Percentiles rank a stretch among this genome's conserved stretches.
These are phyloP conservation scores for Meda fulgida DNA, from an alignment of 2,797 vertebrate species.

Conservation along the genomic window DNA sequence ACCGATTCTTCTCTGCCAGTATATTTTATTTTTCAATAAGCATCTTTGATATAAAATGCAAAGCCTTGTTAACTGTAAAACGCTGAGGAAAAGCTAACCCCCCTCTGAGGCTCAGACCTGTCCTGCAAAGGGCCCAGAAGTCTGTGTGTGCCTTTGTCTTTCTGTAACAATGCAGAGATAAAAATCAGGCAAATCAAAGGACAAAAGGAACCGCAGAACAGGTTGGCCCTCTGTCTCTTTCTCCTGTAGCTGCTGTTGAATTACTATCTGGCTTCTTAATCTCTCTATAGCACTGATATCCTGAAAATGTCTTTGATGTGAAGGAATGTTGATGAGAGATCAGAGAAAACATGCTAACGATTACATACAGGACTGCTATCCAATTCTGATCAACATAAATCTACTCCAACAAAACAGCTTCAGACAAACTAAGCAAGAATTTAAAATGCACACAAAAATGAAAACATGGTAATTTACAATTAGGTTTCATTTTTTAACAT, in stretches of 20 bases:
- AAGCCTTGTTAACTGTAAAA: neutral
- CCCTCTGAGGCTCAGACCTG: constrained; percentile 36
- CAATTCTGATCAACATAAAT: neutral
- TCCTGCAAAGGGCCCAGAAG: constrained; percentile 29
- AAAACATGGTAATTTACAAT: neutral
- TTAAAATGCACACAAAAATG: neutral
- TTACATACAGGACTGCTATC: constrained; percentile 7
- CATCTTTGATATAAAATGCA: neutral
- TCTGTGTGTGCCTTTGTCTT: constrained; percentile 52
- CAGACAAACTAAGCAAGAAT: neutral
- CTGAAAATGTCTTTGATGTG: constrained; percentile 54
- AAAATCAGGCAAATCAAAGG: constrained; percentile 51
- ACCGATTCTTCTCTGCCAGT: neutral
- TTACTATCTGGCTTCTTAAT: constrained; percentile 39
- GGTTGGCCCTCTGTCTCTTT: constrained; percentile 26
- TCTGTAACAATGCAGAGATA: constrained; percentile 49
- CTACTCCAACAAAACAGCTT: neutral
- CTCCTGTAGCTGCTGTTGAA: constrained; percentile 13
- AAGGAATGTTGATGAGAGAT: constrained; percentile 19
- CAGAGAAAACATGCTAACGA: constrained; percentile 18
- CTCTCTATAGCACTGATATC: constrained; percentile 51
- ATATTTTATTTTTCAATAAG: neutral
- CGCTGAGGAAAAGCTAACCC: constrained; percentile 18
- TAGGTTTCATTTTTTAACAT: neutral
- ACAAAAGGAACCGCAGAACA: constrained; percentile 50